A percentile compares a stretch with the other conserved stretches of the same genome.
Evolutionary conservation across 2,888 invertebrate genomes (phyloP).

Genomic region (Pegoplata infirma): DNA sequence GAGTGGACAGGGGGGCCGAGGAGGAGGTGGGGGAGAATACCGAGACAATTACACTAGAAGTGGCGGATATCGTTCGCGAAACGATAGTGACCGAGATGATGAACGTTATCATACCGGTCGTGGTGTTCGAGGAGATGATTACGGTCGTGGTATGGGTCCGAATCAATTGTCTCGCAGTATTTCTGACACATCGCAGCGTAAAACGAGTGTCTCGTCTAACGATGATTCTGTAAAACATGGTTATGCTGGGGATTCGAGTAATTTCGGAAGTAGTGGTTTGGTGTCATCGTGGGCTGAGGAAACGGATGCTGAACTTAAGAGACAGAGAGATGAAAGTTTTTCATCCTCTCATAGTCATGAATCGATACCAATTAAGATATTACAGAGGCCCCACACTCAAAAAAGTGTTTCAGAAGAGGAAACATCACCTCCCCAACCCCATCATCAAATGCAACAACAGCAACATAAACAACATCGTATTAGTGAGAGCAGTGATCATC

Average conservation of each 20-base stretch:
- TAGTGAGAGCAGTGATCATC: conserved; percentile 58
- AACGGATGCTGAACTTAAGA: conserved; percentile 75
- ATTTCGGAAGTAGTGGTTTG: conserved; percentile 62
- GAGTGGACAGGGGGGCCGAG: conserved; percentile 26
- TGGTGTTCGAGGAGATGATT: conserved; percentile 65
- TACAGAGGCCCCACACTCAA: conserved; percentile 74
- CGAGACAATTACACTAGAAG: conserved; percentile 69
- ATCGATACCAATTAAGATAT: conserved; percentile 76
- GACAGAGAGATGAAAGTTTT: conserved; percentile 76
- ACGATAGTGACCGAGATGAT: conserved; percentile 69
- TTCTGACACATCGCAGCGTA: conserved; percentile 78
- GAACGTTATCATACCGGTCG: conserved; percentile 69
- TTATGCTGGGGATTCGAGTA: conserved; percentile 64
- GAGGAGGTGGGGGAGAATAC: conserved; percentile 64
- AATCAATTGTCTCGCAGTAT: conserved; percentile 76
- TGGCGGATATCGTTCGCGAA: conserved; percentile 68
- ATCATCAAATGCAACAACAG: conserved; percentile 52
- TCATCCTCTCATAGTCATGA: conserved; percentile 76
- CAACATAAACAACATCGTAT: conserved; percentile 55
- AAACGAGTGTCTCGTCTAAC: conserved; percentile 76
- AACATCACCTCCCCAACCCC: conserved; percentile 53
- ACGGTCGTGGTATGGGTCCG: conserved; percentile 63
- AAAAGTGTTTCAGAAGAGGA: conserved; percentile 72
- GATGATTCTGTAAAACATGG: conserved; percentile 71
- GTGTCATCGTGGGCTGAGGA: conserved; percentile 79